Percentiles rank a stretch among this genome's conserved stretches.
Evolutionary conservation across 2,888 invertebrate genomes (phyloP).

Genomic region (Drosophila bunnanda): DNA sequence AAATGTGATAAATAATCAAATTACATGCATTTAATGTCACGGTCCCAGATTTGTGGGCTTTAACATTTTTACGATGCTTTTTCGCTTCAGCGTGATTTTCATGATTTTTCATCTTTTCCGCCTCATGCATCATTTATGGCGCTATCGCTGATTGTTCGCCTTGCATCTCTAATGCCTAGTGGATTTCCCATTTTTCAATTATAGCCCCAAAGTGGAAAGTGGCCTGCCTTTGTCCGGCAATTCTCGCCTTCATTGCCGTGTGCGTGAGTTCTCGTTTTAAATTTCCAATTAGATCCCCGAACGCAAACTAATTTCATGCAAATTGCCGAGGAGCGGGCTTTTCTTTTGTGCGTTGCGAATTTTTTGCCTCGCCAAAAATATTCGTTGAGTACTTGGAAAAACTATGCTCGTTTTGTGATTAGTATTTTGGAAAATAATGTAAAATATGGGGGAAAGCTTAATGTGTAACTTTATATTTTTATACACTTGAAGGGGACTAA

Average conservation of each 20-base stretch:
- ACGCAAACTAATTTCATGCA: conserved; percentile 68
- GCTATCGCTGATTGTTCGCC: conserved; percentile 59
- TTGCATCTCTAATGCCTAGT: conserved; percentile 38
- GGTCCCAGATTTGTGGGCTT: conserved; percentile 57
- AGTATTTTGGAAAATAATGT: not conserved
- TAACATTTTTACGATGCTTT: conserved; percentile 41
- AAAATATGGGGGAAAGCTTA: not conserved
- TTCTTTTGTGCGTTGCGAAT: conserved; percentile 47
- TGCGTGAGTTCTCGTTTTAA: conserved; percentile 47
- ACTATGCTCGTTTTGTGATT: not conserved
- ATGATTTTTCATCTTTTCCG: conserved; percentile 9
- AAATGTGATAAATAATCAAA: conserved; percentile 81
- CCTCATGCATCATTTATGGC: conserved; percentile 46
- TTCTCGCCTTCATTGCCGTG: conserved; percentile 14
- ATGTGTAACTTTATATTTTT: not conserved
- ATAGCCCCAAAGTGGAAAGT: conserved; percentile 36
- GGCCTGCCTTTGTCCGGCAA: conserved; percentile 19
- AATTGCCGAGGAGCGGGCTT: conserved; percentile 41
- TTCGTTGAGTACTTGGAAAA: conserved; percentile 38
- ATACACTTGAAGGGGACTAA: no score
- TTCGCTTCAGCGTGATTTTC: conserved; percentile 5
- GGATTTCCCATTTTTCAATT: conserved; percentile 47
- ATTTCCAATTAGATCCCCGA: conserved; percentile 67
- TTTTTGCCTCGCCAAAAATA: conserved; percentile 37
- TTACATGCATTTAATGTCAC: conserved; percentile 73